Evolutionary conservation across 53 echinoderm and acorn worm genomes (phyloP).

Genomic region (Stichopus horrens): DNA sequence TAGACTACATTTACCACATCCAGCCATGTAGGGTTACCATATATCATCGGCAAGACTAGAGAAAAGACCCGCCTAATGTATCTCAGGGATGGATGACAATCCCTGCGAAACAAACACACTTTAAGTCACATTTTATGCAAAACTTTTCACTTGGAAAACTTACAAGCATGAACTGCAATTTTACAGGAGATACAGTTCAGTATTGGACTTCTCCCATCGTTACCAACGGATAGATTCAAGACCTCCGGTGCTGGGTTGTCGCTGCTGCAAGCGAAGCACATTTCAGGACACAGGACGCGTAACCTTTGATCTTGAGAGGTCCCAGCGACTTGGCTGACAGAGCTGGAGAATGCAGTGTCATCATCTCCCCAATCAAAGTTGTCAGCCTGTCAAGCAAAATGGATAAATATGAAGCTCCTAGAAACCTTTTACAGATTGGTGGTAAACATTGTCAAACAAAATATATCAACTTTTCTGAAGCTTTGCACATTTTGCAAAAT

Average conservation of each 20-base stretch:
- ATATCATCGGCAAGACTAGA: no score
- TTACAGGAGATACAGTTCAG: slow-evolving; percentile 83
- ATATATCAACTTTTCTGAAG: no score
- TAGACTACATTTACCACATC: no score
- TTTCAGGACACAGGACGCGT: slow-evolving; percentile 82
- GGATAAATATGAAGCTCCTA: no score
- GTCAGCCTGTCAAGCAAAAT: slow-evolving; percentile 15
- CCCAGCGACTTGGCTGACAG: slow-evolving; percentile 37
- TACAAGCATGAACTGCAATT: slow-evolving; percentile 97
- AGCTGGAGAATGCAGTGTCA: slow-evolving; percentile 41
- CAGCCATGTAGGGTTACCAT: no score
- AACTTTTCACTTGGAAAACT: slow-evolving; percentile 42
- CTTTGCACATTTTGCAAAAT: no score
- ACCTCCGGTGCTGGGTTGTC: slow-evolving; percentile 65
- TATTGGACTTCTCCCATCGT: slow-evolving; percentile 72
- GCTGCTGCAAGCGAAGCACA: slow-evolving; percentile 76
- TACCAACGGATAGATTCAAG: slow-evolving; percentile 54
- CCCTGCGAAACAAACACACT: neutral
- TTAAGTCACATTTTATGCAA: neutral
- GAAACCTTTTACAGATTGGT: no score
- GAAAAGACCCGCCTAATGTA: neutral
- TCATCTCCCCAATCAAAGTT: slow-evolving; percentile 35
- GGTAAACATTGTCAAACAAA: no score
- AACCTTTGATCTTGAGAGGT: slow-evolving; percentile 59
- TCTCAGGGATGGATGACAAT: neutral